Base-by-base conservation (phyloP, 2,113 vertebrate species). In the Seriola rivoliana region DNA sequence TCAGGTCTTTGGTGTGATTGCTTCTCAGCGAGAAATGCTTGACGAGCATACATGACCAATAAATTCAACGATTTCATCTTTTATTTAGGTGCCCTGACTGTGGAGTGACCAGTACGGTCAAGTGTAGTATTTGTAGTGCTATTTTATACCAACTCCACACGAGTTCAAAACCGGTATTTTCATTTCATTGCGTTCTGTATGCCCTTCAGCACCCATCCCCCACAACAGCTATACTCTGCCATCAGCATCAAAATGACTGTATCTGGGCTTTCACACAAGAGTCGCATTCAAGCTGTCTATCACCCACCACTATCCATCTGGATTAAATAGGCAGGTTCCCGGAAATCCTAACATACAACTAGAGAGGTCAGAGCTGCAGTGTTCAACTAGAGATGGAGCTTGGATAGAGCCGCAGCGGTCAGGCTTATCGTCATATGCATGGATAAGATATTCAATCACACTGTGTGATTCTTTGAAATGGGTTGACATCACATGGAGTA, bases 381-480 rank as follows among this genome's bases (percentile, higher is more conserved):
- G 71, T 74, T 71, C 54, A 71, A 79, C 32, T 11, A 59, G 78
- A 75, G 65, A 81, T 52, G 48, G 40, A 80, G 75, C 81, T 63
- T 1, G 4, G 79, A 71, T 63, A 36, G 38, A 81, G 62, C 55
- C 44, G 50, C 38, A 46, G 63, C 80, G 65, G 52, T 38, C 67
- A 59, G 73, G 13, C 40, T 86, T 21, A 64, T 57, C 62, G 44
- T 21, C 23, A 21, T 7, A 1, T 52, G 69, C 84, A 75, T 77
- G 52, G 78, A 88, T 82, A 68, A 71, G 62, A 91, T 63, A 85
- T 91, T 62, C 74, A 81, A 34, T 91, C 85, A 71, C 79, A 44
- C 66, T 78, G 4, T 44, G 17, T 3, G 4, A 34, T 2, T 72
- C 57, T 77, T 54, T 85, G 9, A 59, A 78, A 77, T 71, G 23